Conservation (phyloP, 2,113 vertebrate genomes). For the Osmerus eperlanus region DNA sequence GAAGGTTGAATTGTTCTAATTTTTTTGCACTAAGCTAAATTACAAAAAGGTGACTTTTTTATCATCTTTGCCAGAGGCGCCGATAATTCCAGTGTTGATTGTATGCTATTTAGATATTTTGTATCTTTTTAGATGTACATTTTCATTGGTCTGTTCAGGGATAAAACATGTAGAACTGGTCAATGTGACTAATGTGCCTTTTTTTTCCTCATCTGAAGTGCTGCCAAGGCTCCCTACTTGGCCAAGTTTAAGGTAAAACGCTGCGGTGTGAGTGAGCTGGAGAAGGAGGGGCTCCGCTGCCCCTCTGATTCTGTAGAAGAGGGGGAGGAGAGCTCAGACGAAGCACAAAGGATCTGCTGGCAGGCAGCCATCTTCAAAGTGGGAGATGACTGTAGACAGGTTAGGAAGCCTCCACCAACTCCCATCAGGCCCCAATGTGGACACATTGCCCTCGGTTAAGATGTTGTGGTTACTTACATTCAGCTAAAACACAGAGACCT, state of each 20-base stretch:
- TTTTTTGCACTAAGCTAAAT: too few relatives aligned
- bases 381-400: conserved; percentile 98
- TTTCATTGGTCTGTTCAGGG: too few relatives aligned
- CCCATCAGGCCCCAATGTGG: neutral
- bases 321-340: conserved; percentile 70
- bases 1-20: too few relatives aligned
- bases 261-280: conserved; percentile 94
- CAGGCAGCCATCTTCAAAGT: conserved; percentile 99
- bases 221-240: conserved; percentile 95
- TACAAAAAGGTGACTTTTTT: too few relatives aligned
- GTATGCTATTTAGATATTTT: too few relatives aligned
- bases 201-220: conserved; percentile 65
- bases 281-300: conserved; percentile 92
- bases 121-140: too few relatives aligned
- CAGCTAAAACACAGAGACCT: neutral
- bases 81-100: too few relatives aligned
- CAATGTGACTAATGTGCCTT: neutral
- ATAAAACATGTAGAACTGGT: too few relatives aligned
- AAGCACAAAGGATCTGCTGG: conserved; percentile 82
- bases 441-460: neutral
- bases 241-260: conserved; percentile 98
- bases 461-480: too few relatives aligned
- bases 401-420: conserved; percentile 37
- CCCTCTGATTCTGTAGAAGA: conserved; percentile 81
- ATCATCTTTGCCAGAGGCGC: too few relatives aligned